Evolutionary conservation across 1,140 invertebrate genomes (phyloP).

Genomic region (Harlomillsia oculata): DNA sequence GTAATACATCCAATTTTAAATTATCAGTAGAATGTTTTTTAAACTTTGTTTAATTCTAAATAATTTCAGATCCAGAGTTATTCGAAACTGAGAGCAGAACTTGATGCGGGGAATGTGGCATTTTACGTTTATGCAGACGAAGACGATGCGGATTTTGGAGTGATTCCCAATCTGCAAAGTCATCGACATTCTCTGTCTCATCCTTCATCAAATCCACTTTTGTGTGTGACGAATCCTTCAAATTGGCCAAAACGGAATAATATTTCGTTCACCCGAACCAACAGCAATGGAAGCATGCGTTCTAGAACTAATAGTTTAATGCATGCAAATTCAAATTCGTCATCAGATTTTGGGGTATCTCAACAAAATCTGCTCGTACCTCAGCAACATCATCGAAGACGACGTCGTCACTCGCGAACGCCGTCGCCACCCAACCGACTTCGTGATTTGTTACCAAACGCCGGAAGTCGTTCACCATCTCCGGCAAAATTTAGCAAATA

Average conservation of each 20-base stretch:
- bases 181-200: neutral
- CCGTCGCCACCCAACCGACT: too few relatives aligned
- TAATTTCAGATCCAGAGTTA: constrained; percentile 30
- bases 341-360: constrained; percentile 15
- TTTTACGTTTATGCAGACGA: constrained; percentile 25
- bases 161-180: constrained; percentile 5
- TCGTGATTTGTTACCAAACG: too few relatives aligned
- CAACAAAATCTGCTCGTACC: too few relatives aligned
- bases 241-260: too few relatives aligned
- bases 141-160: constrained; percentile 11
- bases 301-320: neutral
- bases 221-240: neutral
- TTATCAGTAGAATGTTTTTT: neutral
- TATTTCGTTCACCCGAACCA: neutral
- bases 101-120: constrained; percentile 25
- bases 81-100: constrained; percentile 27
- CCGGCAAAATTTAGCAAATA: too few relatives aligned
- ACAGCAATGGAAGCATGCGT: neutral
- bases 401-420: too few relatives aligned
- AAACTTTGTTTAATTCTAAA: neutral
- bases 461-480: too few relatives aligned
- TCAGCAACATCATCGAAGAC: too few relatives aligned
- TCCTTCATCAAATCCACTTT: neutral
- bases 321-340: constrained; percentile 10
- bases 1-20: neutral